These are phyloP conservation scores for Resseliella maxima DNA, from an alignment of 2,888 invertebrate genomes.

Conservation along the genomic window DNA sequence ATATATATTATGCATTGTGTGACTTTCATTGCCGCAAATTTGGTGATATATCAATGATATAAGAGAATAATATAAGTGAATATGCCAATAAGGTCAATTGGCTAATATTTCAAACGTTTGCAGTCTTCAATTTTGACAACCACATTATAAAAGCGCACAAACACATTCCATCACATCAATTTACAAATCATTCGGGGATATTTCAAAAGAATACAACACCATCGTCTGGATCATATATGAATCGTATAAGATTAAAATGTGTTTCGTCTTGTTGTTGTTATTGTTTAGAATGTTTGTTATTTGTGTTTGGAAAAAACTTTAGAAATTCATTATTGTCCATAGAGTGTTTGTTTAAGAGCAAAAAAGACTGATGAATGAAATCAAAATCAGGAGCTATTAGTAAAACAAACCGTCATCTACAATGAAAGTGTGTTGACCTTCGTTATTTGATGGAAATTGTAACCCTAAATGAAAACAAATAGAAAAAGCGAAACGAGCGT, in stretches of 20 bases:
- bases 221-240: background rate
- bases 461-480: slow-evolving; percentile 11
- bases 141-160: background rate
- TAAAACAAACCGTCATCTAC: background rate
- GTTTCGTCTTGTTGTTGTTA: background rate
- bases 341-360: background rate
- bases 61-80: background rate
- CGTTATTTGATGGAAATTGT: slow-evolving; percentile 15
- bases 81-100: slow-evolving; percentile 15
- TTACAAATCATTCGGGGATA: background rate
- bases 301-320: background rate
- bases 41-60: background rate
- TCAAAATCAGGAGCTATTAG: background rate
- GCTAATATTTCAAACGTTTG: slow-evolving; percentile 36
- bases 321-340: background rate
- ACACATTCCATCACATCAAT: background rate
- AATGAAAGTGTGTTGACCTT: background rate
- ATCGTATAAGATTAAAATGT: slow-evolving; percentile 31
- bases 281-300: background rate
- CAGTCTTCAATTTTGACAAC: background rate
- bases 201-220: background rate
- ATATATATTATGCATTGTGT: background rate
- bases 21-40: too few species aligned
- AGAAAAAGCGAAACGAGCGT: background rate
- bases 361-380: background rate